Evolutionary conservation across 30 jellyfish, hydroid and myxozoan genomes (phyloP), one percentile per base, ranked within the genome.

Genomic region (Nemopilema nomurai): DNA sequence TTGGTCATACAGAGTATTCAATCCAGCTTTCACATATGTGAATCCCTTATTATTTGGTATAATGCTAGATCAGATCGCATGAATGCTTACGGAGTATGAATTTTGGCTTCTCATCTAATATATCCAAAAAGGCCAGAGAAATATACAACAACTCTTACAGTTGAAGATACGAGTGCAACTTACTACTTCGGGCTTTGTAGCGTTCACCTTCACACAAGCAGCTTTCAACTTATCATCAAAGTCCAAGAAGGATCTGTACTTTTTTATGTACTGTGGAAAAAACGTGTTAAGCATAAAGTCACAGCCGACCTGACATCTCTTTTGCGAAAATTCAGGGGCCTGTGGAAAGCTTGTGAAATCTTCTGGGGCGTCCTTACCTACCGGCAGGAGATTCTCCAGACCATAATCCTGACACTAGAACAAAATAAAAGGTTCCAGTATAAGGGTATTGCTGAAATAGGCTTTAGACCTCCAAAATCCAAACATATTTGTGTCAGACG

Each of bases 281-380:
- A 18, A 0, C 26, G 8, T 31, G 50, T 41, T 73, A 1, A 41
- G 8, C 18, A 73, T 23, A n/a, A 49, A 16, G 25, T 1, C 24
- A 31, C 83, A 73, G 26, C 49, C 20, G 1, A 8, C 70, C 26
- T 18, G 83, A 33, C 83, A 73, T n/a, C n/a, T 18, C n/a, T 73
- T 51, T 41, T 18, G 41, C 13, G 33, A 41, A 13, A 3, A 6
- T 3, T 41, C 6, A 13, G 9, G 57, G 57, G 9, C 13, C 13
- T 3, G 9, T 41, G 57, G 57, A 41, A 41, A 6, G 57, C 57
- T 41, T 3, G 6, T 13, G 57, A 41, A 41, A 3, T 41, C 57
- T 6, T 41, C 13, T 13, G 13, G 57, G 9, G 6, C 9, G 57
- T 41, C 57, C 13, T 41, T 13, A 3, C 9, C 57, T 41, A 41